Conservation (phyloP, 2,797 vertebrate genomes). For the Coendou prehensilis region DNA sequence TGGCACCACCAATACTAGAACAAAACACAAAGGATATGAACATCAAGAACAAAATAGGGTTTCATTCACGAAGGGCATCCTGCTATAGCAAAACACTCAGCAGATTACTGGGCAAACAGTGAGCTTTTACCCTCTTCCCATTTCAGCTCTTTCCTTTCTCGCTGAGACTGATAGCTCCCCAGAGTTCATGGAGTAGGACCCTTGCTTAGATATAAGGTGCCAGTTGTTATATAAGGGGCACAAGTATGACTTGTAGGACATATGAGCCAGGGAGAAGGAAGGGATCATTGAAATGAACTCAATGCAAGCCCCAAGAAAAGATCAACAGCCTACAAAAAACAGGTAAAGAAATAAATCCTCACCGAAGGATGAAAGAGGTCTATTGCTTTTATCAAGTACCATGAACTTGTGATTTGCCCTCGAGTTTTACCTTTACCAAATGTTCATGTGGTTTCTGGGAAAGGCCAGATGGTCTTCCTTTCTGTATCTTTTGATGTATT, state of each 20-base stretch:
- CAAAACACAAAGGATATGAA: background rate
- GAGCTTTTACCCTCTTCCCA: background rate
- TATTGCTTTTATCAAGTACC: background rate
- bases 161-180: background rate
- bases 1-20: background rate
- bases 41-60: background rate
- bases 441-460: slow-evolving; percentile 15
- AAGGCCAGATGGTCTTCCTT: slow-evolving; percentile 15
- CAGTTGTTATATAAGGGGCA: background rate
- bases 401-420: background rate
- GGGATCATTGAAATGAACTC: background rate
- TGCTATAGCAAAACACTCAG: background rate
- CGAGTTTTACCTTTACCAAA: background rate
- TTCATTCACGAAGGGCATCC: background rate
- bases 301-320: background rate
- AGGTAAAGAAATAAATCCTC: background rate
- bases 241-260: background rate
- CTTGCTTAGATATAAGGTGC: background rate
- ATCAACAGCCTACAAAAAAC: background rate
- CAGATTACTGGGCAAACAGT: background rate
- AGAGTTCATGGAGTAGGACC: background rate
- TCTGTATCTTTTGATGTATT: background rate
- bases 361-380: background rate
- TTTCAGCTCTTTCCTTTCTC: too few species aligned
- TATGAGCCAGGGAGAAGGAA: background rate